Percentiles rank a stretch among this genome's conserved stretches.
Conservation (phyloP, 2,888 invertebrate genomes). For the Shargacucullia verbasci region DNA sequence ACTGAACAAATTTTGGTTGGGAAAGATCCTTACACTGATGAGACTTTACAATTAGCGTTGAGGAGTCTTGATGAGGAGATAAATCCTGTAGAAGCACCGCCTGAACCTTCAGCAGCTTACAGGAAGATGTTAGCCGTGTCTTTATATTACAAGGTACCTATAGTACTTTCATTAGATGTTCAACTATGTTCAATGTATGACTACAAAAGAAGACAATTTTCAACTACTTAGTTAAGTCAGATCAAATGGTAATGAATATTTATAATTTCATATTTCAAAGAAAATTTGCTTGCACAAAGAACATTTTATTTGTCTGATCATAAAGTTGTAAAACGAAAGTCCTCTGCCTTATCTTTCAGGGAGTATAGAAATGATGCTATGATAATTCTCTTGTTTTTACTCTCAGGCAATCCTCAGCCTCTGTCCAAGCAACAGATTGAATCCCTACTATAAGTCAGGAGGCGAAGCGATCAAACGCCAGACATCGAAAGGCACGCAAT, state of each 20-base stretch:
- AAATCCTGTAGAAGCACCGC: constrained; percentile 70
- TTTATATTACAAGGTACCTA: constrained; percentile 88
- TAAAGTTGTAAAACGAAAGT: background rate
- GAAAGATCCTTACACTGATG: constrained; percentile 76
- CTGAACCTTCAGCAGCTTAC: constrained; percentile 89
- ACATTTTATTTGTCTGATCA: too few relatives aligned
- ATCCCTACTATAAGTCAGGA: constrained; percentile 58
- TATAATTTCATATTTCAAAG: too few relatives aligned
- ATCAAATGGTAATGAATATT: background rate
- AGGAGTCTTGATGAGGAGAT: constrained; percentile 66
- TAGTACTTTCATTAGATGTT: too few relatives aligned
- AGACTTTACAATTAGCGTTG: constrained; percentile 77
- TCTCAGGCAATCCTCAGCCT: constrained; percentile 62
- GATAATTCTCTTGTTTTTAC: background rate
- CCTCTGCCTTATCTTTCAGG: background rate
- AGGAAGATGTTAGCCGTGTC: constrained; percentile 89
- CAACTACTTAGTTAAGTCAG: background rate
- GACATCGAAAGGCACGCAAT: constrained; percentile 88
- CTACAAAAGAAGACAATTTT: too few relatives aligned
- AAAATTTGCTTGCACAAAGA: too few relatives aligned
- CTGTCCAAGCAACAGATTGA: constrained; percentile 58
- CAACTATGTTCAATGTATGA: too few relatives aligned
- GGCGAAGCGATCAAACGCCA: constrained; percentile 51
- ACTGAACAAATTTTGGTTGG: constrained; percentile 86
- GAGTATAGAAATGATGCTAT: background rate